Evolutionary conservation across 2,888 invertebrate species (phyloP).

Genomic region (Chorisops tibialis): DNA sequence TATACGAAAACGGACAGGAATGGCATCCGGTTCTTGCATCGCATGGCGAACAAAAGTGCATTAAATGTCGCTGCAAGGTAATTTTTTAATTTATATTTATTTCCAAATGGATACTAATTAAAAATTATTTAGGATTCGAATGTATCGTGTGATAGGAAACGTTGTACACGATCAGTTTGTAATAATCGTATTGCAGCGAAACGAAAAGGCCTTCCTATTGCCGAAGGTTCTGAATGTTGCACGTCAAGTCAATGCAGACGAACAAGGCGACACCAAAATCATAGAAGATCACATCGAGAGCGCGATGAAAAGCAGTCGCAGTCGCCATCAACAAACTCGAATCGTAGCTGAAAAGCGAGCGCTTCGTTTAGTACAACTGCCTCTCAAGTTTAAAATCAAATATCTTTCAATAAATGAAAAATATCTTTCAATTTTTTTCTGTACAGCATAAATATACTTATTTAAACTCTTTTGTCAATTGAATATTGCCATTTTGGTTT

Average conservation of each 20-base stretch:
- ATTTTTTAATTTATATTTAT: conserved; percentile 38
- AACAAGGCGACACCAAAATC: conserved; percentile 47
- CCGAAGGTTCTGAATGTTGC: conserved; percentile 52
- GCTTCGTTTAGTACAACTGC: conserved; percentile 13
- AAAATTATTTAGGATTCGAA: conserved; percentile 66
- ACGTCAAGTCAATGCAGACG: conserved; percentile 49
- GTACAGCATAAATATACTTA: too few species aligned
- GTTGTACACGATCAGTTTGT: conserved; percentile 73
- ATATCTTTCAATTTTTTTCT: too few species aligned
- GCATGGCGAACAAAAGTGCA: conserved; percentile 83
- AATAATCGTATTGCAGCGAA: conserved; percentile 52
- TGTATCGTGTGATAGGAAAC: conserved; percentile 74
- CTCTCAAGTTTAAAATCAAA: neutral
- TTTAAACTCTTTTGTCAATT: too few species aligned
- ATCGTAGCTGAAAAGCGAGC: conserved; percentile 28
- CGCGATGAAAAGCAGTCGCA: conserved; percentile 35
- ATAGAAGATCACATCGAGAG: conserved; percentile 45
- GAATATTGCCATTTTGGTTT: too few species aligned
- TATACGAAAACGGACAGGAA: conserved; percentile 67
- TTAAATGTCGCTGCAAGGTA: conserved; percentile 89
- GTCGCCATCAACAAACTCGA: neutral
- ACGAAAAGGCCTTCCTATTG: conserved; percentile 60
- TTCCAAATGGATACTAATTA: too few species aligned
- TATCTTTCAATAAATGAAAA: too few species aligned
- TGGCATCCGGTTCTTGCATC: conserved; percentile 87